phyloP scores from a whole-genome alignment of 2,113 vertebrate species.

The Myodes glareolus region DNA sequence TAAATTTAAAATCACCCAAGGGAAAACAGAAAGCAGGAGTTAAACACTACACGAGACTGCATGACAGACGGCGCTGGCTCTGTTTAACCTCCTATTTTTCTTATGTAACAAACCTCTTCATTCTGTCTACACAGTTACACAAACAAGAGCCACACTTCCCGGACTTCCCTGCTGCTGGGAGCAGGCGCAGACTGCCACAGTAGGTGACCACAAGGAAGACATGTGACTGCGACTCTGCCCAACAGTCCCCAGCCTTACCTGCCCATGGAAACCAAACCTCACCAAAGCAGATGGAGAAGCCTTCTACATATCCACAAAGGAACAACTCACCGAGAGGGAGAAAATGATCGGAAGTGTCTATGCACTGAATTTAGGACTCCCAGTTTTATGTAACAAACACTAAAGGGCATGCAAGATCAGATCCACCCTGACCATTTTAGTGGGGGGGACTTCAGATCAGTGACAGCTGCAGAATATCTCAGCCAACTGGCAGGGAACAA shows the following conservation, averaged over 20 bases:
- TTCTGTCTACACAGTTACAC: not conserved
- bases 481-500: not conserved
- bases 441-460: not conserved
- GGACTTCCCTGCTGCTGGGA: not conserved
- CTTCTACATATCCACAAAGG: not conserved
- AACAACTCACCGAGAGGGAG: not conserved
- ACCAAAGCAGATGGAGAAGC: not conserved
- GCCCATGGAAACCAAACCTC: not conserved
- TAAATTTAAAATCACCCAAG: not conserved
- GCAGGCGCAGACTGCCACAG: not conserved
- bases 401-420: not conserved
- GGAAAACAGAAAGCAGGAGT: not conserved
- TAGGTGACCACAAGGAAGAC: not conserved
- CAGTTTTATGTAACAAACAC: not conserved
- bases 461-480: not conserved
- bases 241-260: not conserved
- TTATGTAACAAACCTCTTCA: not conserved
- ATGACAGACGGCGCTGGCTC: not conserved
- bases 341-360: not conserved
- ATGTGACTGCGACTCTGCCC: no score
- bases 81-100: not conserved
- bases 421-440: no score
- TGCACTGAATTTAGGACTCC: not conserved
- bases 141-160: not conserved
- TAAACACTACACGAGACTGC: not conserved